Base-by-base conservation (phyloP, 2,888 invertebrate genomes). In the Cotesia congregata region DNA sequence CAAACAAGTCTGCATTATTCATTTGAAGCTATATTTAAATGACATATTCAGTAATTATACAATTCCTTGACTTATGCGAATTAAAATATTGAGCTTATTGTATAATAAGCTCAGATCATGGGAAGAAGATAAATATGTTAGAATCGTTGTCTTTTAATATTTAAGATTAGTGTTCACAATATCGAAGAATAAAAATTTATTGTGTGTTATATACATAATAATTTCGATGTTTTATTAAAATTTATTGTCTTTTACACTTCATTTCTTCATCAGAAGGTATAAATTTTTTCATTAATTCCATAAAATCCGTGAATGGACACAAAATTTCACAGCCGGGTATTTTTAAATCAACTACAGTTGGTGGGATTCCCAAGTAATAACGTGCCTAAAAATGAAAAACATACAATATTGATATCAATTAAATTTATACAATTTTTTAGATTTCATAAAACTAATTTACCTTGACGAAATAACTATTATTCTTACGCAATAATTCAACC, bases 251-350 rank as follows among this genome's bases (percentile, higher is more conserved):
- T 59, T 41, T 62, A 60, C 80, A 80, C 1, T 3, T 9, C 1
- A 77, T 39, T 5, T 81, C 80, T 1, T 78, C 69, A 1, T 77
- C 67, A 3, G 75, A 73, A 1, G 81, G 80, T 15, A 68, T 78
- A 1, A 80, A 78, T 17, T 75, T 50, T n/a, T 90, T 89, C n/a
- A 91, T 90, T 6, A 92, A 85, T n/a, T 79, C 80, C 6, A 90
- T 83, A 81, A 93, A 92, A 61, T 88, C 87, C 4, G 91, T 89
- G 75, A 91, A 90, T 72, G 91, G 90, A 82, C 93, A 93, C 7
- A 91, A 84, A 1, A 83, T 77, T 3, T 89, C 89, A 81, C 93
- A 93, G 0, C 91, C 91, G 0, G 89, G 88, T 64, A 93, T 87
- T 0, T 86, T 86, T 15, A 92, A 83, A 0, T 89, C 79, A 64